Evolutionary conservation across 2,113 vertebrate species (phyloP).

Genomic region (Chaenogobius annularis): DNA sequence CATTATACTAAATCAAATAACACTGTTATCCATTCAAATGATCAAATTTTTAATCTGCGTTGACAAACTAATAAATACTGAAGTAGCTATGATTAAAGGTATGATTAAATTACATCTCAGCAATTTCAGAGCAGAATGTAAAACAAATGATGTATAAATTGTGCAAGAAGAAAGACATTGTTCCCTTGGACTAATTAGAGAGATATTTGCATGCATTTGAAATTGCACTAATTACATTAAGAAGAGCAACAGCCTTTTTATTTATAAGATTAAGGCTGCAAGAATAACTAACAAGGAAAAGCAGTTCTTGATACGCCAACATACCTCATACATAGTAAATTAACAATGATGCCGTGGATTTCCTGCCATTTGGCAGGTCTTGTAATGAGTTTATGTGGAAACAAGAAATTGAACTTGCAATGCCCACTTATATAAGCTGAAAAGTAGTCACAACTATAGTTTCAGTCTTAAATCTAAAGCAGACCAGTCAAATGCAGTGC

Average conservation of each 20-base stretch:
- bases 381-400: not conserved
- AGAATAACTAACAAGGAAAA: conserved; percentile 1
- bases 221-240: not conserved
- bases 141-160: not conserved
- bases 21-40: not conserved
- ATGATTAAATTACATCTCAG: conserved; percentile 5
- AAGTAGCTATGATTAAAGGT: not conserved
- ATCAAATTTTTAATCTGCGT: not conserved
- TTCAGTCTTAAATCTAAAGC: not conserved
- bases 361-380: not conserved
- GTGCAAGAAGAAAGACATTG: not conserved
- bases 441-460: not conserved
- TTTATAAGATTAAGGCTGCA: not conserved
- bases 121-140: not conserved
- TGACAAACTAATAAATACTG: not conserved
- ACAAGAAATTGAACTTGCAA: not conserved
- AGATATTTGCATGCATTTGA: conserved; percentile 4
- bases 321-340: not conserved
- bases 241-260: not conserved
- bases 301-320: not conserved
- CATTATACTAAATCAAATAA: not conserved
- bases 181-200: not conserved
- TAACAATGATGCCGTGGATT: not conserved
- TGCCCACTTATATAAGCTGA: no score
- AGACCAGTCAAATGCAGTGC: no score